Conservation (phyloP, 2,113 vertebrate genomes). For the Notothenia coriiceps region DNA sequence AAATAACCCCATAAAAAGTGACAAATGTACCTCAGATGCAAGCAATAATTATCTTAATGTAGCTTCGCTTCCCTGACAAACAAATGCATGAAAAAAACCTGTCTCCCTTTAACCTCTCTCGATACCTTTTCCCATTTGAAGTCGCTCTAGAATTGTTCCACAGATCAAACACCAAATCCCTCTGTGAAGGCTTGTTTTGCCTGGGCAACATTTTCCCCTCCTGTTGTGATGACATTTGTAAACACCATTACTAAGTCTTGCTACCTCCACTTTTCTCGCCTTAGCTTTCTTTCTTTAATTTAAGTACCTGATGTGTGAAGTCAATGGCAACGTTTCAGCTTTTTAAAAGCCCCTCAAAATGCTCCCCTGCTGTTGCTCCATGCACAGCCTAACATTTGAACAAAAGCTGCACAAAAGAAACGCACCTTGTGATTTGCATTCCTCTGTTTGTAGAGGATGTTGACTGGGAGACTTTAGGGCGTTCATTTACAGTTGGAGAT, state of each 20-base stretch:
- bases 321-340: neutral
- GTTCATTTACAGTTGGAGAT: slow-evolving; percentile 24
- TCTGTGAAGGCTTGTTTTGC: slow-evolving; percentile 9
- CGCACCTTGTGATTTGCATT: neutral
- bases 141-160: neutral
- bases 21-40: neutral
- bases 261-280: neutral
- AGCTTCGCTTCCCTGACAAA: neutral
- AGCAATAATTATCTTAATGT: neutral
- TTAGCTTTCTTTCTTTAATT: slow-evolving; percentile 2
- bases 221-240: slow-evolving; percentile 53
- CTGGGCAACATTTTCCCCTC: slow-evolving; percentile 19
- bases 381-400: neutral
- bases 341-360: neutral
- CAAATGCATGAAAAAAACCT: neutral
- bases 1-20: neutral
- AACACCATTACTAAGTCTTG: slow-evolving; percentile 5
- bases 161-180: neutral
- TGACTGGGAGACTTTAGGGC: neutral
- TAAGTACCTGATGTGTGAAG: neutral
- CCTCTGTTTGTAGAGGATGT: neutral
- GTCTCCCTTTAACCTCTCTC: neutral
- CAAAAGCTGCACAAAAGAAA: neutral
- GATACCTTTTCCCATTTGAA: neutral
- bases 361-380: neutral